Percentiles rank a stretch among this genome's conserved stretches.
These are phyloP conservation scores for Schizopygopsis malacanthus DNA, from an alignment of 2,797 vertebrate species.

Conservation along the genomic window DNA sequence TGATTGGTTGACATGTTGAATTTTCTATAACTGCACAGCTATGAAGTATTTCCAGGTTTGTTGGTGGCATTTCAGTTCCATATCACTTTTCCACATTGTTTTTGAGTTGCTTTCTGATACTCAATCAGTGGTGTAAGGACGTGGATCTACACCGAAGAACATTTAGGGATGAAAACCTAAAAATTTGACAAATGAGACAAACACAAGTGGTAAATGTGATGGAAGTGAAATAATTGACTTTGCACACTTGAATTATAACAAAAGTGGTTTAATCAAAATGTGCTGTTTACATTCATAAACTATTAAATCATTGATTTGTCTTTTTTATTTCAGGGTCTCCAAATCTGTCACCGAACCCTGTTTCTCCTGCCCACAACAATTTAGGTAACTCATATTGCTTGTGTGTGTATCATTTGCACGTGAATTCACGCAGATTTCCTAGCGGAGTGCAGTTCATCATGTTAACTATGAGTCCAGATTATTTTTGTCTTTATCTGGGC, in stretches of 20 bases:
- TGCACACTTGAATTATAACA: background rate
- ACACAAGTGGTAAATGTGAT: background rate
- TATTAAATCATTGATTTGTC: background rate
- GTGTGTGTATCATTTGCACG: background rate
- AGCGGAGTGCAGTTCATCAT: background rate
- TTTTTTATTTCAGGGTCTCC: conserved; percentile 83
- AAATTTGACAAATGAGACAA: background rate
- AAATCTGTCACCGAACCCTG: conserved; percentile 93
- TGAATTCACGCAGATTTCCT: background rate
- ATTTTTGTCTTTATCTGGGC: background rate
- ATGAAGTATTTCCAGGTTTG: background rate
- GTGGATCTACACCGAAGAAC: background rate
- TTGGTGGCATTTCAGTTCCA: background rate
- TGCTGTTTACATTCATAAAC: background rate
- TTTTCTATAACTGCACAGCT: background rate
- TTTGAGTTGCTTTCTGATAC: background rate
- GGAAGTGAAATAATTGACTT: background rate
- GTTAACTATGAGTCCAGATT: background rate
- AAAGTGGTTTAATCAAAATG: background rate
- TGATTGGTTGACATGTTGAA: background rate
- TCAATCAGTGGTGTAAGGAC: background rate
- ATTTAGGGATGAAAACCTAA: background rate
- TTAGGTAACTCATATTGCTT: conserved; percentile 79
- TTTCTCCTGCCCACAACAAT: conserved; percentile 94
- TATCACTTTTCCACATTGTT: background rate